Percentiles rank a stretch among this genome's conserved stretches.
These are phyloP conservation scores for Drosophila pachea DNA, from an alignment of 1,140 invertebrate species.

Conservation along the genomic window DNA sequence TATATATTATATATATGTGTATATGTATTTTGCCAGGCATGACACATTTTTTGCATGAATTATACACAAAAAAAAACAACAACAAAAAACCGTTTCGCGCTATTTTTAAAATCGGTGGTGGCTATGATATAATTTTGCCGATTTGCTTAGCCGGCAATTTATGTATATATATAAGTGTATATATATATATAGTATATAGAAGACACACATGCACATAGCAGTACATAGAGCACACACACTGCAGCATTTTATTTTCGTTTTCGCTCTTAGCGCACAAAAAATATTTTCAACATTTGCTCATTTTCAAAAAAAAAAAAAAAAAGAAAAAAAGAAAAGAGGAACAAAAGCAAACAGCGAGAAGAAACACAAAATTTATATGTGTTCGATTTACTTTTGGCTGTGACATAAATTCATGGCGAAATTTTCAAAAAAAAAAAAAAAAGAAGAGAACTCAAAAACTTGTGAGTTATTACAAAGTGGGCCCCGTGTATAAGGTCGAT, in stretches of 20 bases:
- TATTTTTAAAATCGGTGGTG: slow-evolving; percentile 66
- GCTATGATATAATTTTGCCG: slow-evolving; percentile 70
- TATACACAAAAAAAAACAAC: slow-evolving; percentile 30
- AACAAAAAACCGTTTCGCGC: slow-evolving; percentile 39
- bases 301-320: slow-evolving; percentile 37
- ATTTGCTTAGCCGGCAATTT: slow-evolving; percentile 58
- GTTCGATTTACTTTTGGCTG: slow-evolving; percentile 50
- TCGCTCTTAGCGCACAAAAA: slow-evolving; percentile 47
- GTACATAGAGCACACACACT: background rate
- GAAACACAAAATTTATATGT: slow-evolving; percentile 25
- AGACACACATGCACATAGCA: slow-evolving; percentile 26
- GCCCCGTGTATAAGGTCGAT: slow-evolving; percentile 20
- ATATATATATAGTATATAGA: slow-evolving; percentile 20
- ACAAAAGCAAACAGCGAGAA: no score
- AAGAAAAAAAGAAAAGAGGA: no score
- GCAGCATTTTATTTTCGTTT: slow-evolving; percentile 54
- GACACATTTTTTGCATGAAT: slow-evolving; percentile 55
- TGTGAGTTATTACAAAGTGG: slow-evolving; percentile 35
- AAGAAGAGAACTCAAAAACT: slow-evolving; percentile 9
- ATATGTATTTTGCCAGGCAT: slow-evolving; percentile 46
- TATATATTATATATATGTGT: background rate
- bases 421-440: slow-evolving; percentile 10
- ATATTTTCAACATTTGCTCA: slow-evolving; percentile 62
- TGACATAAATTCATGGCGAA: slow-evolving; percentile 56
- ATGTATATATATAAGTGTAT: slow-evolving; percentile 29